Base-by-base conservation (phyloP, 2,888 invertebrate genomes). In the Orthosia cruda region DNA sequence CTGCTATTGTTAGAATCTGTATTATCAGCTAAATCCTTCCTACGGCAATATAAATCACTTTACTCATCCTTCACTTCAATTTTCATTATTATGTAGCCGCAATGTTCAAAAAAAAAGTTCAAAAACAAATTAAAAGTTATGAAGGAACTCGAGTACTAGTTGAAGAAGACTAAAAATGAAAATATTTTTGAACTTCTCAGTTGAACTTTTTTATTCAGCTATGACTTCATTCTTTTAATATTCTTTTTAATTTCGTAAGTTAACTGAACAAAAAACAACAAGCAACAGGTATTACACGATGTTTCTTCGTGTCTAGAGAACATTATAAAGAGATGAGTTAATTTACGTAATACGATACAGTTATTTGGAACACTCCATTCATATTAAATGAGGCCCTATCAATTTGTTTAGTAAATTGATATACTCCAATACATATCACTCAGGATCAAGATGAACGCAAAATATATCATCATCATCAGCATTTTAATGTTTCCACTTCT, bases 81-180 rank as follows among this genome's bases (percentile, higher is more conserved):
- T 61, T n/a, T 26, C 54, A 71, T 52, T 61, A 70, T 40, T 58
- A 66, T 66, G 68, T 63, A 58, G 66, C 57, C 57, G 16, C 66
- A 80, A 67, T 78, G 55, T 50, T 80, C 47, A 66, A 50, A 59
- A 58, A n/a, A n/a, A 78, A 80, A 66, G 52, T 66, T 59, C 4
- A 57, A 71, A 68, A 75, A 55, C 47, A 70, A 75, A 67, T 64
- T 20, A 52, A 69, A 80, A 76, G 59, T 72, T 84, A 76, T 70
- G 61, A 80, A 72, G 61, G 59, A 84, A 84, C 81, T 64, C 69
- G 49, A 76, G 72, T 58, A 32, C 72, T 65, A 83, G 74, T 74
- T 47, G 57, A 76, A 76, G n/a, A 58, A 67, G 66, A 64, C 58
- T 62, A 57, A 83, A 66, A 78, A 71, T 49, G 11, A 57, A 74